These are phyloP conservation scores for Marasmarcha lunaedactyla DNA, from an alignment of 2,888 invertebrate genomes.

Conservation along the genomic window DNA sequence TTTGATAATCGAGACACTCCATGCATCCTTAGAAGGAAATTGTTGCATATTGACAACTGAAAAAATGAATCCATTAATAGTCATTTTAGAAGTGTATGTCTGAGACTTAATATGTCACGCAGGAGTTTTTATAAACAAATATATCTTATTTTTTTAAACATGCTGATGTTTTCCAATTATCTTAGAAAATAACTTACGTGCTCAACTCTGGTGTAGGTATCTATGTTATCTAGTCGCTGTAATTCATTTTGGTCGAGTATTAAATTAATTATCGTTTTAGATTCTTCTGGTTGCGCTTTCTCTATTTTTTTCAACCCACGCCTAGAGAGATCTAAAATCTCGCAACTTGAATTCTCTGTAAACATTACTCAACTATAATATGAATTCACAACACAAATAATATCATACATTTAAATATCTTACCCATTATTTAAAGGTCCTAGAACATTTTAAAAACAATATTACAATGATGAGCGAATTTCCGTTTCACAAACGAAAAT, in stretches of 20 bases:
- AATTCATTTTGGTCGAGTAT: constrained; percentile 89
- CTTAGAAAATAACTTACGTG: constrained; percentile 73
- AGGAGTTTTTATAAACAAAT: not conserved
- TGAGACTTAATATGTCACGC: not conserved
- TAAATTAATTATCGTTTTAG: constrained; percentile 75
- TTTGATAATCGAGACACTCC: constrained; percentile 84
- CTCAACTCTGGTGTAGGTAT: constrained; percentile 82
- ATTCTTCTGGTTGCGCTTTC: constrained; percentile 77
- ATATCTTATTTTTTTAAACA: no score
- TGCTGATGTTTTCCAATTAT: no score
- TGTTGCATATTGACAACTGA: constrained; percentile 88
- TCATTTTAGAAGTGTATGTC: not conserved
- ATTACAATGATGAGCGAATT: constrained; percentile 21
- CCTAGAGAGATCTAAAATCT: constrained; percentile 80
- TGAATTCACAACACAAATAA: not conserved
- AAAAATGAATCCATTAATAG: no score
- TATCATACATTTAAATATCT: constrained; percentile 16
- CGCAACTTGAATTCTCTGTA: constrained; percentile 33
- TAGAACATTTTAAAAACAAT: constrained; percentile 33
- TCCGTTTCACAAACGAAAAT: constrained; percentile 26
- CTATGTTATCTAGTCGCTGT: constrained; percentile 88
- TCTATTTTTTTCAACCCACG: constrained; percentile 85
- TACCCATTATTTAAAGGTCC: constrained; percentile 37
- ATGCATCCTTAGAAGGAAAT: constrained; percentile 89
- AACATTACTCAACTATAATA: constrained; percentile 5